phyloP scores from a whole-genome alignment of 2,113 vertebrate genomes.

The Solenodon paradoxus region DNA sequence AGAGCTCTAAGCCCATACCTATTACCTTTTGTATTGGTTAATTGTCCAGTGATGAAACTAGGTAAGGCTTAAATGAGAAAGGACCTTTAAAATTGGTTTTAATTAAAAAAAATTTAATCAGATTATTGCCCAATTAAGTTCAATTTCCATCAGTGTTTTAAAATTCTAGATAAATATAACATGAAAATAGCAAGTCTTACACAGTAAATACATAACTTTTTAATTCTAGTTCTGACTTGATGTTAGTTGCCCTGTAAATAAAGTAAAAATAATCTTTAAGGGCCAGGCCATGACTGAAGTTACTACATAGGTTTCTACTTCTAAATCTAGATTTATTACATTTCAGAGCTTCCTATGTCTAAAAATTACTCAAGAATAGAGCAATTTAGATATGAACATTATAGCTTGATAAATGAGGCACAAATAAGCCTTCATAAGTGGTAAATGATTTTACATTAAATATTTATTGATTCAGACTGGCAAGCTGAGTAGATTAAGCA shows the following conservation, averaged over 20 bases:
- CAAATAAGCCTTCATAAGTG: neutral
- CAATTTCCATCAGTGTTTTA: neutral
- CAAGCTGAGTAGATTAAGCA: neutral
- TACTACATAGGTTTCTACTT: neutral
- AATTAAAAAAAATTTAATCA: too few relatives aligned
- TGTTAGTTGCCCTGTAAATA: neutral
- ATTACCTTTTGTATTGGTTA: neutral
- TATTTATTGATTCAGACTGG: neutral
- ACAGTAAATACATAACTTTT: conserved; percentile 8
- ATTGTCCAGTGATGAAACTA: neutral
- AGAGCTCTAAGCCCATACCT: neutral
- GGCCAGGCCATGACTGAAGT: neutral
- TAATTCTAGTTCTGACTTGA: neutral
- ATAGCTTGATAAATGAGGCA: neutral
- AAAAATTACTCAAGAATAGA: neutral
- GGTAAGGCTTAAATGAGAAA: neutral
- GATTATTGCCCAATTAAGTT: neutral
- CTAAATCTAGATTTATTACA: neutral
- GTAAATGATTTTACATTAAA: neutral
- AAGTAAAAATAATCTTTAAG: conserved; percentile 23
- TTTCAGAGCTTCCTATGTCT: neutral
- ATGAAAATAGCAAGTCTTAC: conserved; percentile 23
- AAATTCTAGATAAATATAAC: neutral
- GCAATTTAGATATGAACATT: neutral
- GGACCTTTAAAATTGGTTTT: neutral